Evolutionary conservation across 1,140 invertebrate species (phyloP).

Genomic region (Drosophila arizonae): DNA sequence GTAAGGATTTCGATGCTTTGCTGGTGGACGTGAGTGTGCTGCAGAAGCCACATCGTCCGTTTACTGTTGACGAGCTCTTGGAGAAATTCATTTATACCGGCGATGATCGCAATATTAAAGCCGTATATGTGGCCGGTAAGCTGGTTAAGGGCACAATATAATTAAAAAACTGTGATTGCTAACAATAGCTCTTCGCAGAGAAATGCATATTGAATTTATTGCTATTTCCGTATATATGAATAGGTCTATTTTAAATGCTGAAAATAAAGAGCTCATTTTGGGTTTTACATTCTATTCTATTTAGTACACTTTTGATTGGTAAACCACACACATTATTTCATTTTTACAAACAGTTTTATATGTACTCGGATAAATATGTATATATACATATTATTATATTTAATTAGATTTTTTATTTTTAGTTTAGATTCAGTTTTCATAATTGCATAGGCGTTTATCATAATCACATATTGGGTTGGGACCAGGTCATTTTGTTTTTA

Average conservation of each 20-base stretch:
- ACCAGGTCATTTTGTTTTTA: conserved; percentile 39
- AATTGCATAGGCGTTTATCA: conserved; percentile 50
- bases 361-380: conserved; percentile 39
- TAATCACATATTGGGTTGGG: conserved; percentile 70
- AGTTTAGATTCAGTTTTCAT: conserved; percentile 41
- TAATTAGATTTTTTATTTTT: too few relatives aligned
- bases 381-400: conserved; percentile 26
- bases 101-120: conserved; percentile 91
- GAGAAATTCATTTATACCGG: conserved; percentile 93
- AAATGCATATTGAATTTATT: conserved; percentile 66
- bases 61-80: conserved; percentile 84
- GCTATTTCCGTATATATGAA: conserved; percentile 19
- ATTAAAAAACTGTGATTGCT: conserved; percentile 20
- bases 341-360: conserved; percentile 34
- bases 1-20: conserved; percentile 94
- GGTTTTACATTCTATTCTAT: conserved; percentile 21
- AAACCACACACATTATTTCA: conserved; percentile 27
- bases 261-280: conserved; percentile 16
- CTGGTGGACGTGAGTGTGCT: conserved; percentile 85
- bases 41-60: conserved; percentile 79
- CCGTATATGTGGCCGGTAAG: conserved; percentile 90
- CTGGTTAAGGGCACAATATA: conserved; percentile 83
- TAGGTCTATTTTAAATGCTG: conserved; percentile 43
- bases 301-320: conserved; percentile 34
- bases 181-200: conserved; percentile 47